Base-by-base conservation (phyloP, 2,113 vertebrate species). In the Opisthocomus hoazin region DNA sequence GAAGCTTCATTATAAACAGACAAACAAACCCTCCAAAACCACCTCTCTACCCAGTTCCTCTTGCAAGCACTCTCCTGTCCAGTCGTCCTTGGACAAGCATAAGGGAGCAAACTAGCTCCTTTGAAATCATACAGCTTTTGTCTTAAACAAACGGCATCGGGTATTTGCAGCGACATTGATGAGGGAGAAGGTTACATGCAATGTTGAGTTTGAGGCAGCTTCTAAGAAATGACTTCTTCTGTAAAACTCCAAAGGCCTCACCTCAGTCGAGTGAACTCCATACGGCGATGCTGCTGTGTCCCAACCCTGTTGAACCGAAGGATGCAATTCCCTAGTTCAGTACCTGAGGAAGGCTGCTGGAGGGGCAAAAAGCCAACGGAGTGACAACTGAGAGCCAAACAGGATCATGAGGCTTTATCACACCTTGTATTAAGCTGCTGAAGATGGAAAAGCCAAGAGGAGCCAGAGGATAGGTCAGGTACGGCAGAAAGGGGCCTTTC, bases 211-310 rank as follows among this genome's bases (percentile, higher is more conserved):
- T 56, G 53, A 89, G 54, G 27, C 45, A 84, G 50, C 21, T 88
- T 76, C 68, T 64, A 69, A 69, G 39, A 71, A 69, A 86, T 19
- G 1, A 18, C 7, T 12, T 43, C 53, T 61, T 54, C 65, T 45
- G 11, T 39, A 82, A 69, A 91, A 87, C 75, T 18, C 37, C 60
- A 63, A 27, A 78, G 27, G 23, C 54, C 89, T 36, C 30, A 15
- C 18, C 54, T 84, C 15, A 30, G 69, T 30, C 0, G 0, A 41
- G 26, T 24, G 24, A 53, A 34, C 9, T 18, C 15, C 2, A 12
- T 27, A 10, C 4, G n/a, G n/a, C 29, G n/a, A 19, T 0, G 1
- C 39, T 61, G 68, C 39, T 73, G 23, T 9, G 43, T 10, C 51
- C 22, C 78, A 0, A 37, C 17, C 41, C 78, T 53, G 1, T 9